Conservation (phyloP, 2,888 invertebrate genomes). For the Agriotes lineatus region DNA sequence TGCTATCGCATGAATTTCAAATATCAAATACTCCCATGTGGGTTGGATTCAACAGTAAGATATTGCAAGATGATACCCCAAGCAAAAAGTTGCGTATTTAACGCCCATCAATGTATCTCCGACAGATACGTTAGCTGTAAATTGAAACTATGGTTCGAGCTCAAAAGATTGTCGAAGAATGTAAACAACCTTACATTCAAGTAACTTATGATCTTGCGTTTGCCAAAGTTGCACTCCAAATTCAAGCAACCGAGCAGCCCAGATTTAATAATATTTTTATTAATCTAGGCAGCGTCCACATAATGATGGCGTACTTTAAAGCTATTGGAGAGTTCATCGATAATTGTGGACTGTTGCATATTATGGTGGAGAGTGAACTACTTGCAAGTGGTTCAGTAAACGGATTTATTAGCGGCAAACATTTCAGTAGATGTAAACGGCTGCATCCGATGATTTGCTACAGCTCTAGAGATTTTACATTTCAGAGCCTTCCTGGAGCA, state of each 20-base stretch:
- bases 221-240: slow-evolving; percentile 51
- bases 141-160: slow-evolving; percentile 51
- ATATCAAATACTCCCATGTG: slow-evolving; percentile 56
- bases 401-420: slow-evolving; percentile 51
- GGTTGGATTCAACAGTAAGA: slow-evolving; percentile 55
- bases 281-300: slow-evolving; percentile 57
- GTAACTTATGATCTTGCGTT: slow-evolving; percentile 58
- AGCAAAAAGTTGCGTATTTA: slow-evolving; percentile 53
- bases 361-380: slow-evolving; percentile 49
- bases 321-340: too few species aligned
- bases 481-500: slow-evolving; percentile 11
- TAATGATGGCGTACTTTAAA: slow-evolving; percentile 53
- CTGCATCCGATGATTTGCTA: slow-evolving; percentile 46
- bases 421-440: slow-evolving; percentile 42
- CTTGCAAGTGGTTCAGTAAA: slow-evolving; percentile 53
- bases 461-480: slow-evolving; percentile 48
- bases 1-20: slow-evolving; percentile 31
- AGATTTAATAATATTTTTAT: slow-evolving; percentile 57
- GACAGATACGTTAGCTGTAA: slow-evolving; percentile 51
- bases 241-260: slow-evolving; percentile 50
- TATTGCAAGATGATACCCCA: slow-evolving; percentile 44
- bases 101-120: slow-evolving; percentile 56
- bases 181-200: slow-evolving; percentile 45
- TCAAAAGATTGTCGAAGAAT: slow-evolving; percentile 50
- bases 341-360: slow-evolving; percentile 46